Evolutionary conservation across 2,113 vertebrate species (phyloP).

Genomic region (Typhlomys cinereus): DNA sequence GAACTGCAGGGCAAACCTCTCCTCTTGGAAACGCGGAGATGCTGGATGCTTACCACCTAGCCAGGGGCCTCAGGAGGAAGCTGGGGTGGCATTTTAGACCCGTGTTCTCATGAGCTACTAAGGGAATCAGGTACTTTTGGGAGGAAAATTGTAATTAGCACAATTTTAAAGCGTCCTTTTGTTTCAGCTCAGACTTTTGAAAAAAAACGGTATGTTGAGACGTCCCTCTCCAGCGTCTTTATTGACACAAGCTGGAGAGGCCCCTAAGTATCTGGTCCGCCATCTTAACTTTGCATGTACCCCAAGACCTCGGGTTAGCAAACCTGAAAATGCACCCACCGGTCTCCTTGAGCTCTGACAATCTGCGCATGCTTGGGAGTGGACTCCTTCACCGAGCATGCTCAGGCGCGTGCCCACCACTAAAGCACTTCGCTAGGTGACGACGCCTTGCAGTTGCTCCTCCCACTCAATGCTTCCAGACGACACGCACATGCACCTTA

Average conservation of each 20-base stretch:
- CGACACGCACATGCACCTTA: too few species aligned
- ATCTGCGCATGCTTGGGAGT: too few species aligned
- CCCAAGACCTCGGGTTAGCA: too few species aligned
- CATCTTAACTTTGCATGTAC: not conserved
- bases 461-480: too few species aligned
- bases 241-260: not conserved
- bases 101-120: not conserved
- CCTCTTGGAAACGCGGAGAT: not conserved
- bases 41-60: too few species aligned
- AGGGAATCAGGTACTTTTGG: not conserved
- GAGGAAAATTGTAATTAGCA: not conserved
- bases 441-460: too few species aligned
- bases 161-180: not conserved
- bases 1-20: not conserved
- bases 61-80: not conserved
- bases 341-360: too few species aligned
- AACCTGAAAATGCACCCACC: too few species aligned
- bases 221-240: not conserved
- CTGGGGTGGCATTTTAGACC: not conserved
- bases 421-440: not conserved
- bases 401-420: not conserved
- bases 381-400: too few species aligned
- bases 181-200: not conserved
- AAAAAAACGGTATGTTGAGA: not conserved
- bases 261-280: not conserved